phyloP scores from a whole-genome alignment of 2,113 vertebrate species.

The Leucopsar rothschildi region DNA sequence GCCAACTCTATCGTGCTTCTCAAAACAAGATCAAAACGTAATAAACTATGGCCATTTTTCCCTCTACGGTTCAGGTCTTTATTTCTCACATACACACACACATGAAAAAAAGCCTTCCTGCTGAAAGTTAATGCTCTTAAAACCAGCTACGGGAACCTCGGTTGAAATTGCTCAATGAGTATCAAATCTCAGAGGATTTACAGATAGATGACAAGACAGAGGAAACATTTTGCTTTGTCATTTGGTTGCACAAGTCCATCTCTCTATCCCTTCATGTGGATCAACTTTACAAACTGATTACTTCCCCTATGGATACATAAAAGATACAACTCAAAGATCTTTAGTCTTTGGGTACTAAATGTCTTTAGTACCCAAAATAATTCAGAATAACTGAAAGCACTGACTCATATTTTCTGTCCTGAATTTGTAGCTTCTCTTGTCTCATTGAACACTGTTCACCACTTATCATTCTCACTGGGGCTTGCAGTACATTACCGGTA shows the following conservation, averaged over 20 bases:
- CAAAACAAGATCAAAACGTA: neutral
- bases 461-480: neutral
- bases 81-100: neutral
- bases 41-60: neutral
- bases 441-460: neutral
- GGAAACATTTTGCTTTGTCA: neutral
- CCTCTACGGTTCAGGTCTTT: neutral
- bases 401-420: neutral
- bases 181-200: neutral
- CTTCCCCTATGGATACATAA: neutral
- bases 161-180: neutral
- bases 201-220: neutral
- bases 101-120: neutral
- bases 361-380: neutral
- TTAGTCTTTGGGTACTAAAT: too few relatives aligned
- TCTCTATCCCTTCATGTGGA: neutral
- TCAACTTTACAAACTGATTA: neutral
- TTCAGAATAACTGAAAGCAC: neutral
- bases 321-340: neutral
- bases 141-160: neutral
- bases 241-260: neutral
- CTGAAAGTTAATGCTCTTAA: neutral
- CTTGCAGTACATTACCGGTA: neutral
- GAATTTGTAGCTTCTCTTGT: neutral
- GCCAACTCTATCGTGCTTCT: neutral